Base-by-base conservation (phyloP, 1,140 invertebrate species). In the Procambarus virginalis region DNA sequence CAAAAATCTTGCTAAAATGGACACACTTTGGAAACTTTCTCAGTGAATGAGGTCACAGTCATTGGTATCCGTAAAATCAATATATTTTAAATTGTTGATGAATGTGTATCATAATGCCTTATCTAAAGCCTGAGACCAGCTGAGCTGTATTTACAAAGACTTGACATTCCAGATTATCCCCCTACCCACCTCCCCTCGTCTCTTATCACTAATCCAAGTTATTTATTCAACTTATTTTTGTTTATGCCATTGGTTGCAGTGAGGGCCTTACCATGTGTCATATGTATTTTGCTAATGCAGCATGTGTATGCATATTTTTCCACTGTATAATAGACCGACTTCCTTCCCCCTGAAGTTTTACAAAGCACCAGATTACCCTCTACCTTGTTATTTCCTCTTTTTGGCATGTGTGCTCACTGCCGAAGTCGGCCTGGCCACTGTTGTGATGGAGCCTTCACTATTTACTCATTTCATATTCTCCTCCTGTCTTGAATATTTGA, bases 211-310 rank as follows among this genome's bases (percentile, higher is more conserved):
- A 73, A 73, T 73, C 68, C n/a, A 73, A 64, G 10, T 73, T 73
- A 68, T 73, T 34, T 68, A 8, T 20, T 73, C 68, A 73, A 34
- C 20, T 70, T 70, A 34, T 73, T 73, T 73, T 73, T 84, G 6
- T 76, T 70, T 75, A 48, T 58, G 48, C 68, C 73, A 84, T 75
- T 48, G 83, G 83, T 76, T 84, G 83, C 70, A 84, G 70, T 84
- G 34, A 84, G 76, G 68, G 83, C 83, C 83, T 84, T 84, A 84
- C 81, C 81, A 83, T 83, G 81, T 83, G 55, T 83, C 81, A 83
- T 83, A 80, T 55, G 78, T 80, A 80, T 80, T 80, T 80, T 80
- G 49, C 78, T 80, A 55, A 80, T 58, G 78, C 78, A 80, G 78
- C 78, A 80, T 80, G 78, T 80, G 78, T 73, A 79, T 83, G 81